A percentile compares a stretch with the other conserved stretches of the same genome.
phyloP scores from a whole-genome alignment of 2,888 invertebrate genomes.

The Parochlus steinenii region DNA sequence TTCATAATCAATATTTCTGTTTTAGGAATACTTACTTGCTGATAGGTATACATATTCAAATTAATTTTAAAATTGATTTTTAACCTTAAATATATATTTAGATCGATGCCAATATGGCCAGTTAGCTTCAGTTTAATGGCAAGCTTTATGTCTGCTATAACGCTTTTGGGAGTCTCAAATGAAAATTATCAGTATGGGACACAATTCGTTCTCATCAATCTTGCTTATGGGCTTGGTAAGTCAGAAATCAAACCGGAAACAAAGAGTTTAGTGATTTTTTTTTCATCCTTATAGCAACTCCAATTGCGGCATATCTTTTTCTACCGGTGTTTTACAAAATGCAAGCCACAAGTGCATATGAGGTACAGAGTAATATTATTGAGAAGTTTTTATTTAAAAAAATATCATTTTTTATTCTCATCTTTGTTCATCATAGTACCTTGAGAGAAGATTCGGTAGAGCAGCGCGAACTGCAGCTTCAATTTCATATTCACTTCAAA shows the following conservation, averaged over 20 bases:
- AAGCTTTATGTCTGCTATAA: conserved; percentile 83
- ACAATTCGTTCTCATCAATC: conserved; percentile 60
- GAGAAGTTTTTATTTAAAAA: too few species aligned
- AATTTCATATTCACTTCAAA: conserved; percentile 71
- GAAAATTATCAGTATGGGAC: conserved; percentile 76
- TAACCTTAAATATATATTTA: too few species aligned
- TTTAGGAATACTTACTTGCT: conserved; percentile 73
- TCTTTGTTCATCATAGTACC: conserved; percentile 42
- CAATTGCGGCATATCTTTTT: conserved; percentile 58
- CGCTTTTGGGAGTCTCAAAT: conserved; percentile 72
- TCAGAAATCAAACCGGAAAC: too few species aligned
- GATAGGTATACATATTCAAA: conserved; percentile 63
- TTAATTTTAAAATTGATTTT: too few species aligned
- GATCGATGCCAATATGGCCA: too few species aligned
- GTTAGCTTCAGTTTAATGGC: conserved; percentile 83
- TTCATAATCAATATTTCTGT: too few species aligned
- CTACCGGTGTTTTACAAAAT: conserved; percentile 74
- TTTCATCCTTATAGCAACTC: too few species aligned
- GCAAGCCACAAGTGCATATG: conserved; percentile 71
- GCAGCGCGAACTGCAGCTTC: conserved; percentile 61
- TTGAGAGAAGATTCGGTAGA: conserved; percentile 73
- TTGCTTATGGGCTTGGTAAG: conserved; percentile 59
- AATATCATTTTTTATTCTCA: not conserved
- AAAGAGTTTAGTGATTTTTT: too few species aligned
- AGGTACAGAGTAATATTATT: too few species aligned